Conservation (phyloP, 2,113 vertebrate species). For the Jacana jacana region DNA sequence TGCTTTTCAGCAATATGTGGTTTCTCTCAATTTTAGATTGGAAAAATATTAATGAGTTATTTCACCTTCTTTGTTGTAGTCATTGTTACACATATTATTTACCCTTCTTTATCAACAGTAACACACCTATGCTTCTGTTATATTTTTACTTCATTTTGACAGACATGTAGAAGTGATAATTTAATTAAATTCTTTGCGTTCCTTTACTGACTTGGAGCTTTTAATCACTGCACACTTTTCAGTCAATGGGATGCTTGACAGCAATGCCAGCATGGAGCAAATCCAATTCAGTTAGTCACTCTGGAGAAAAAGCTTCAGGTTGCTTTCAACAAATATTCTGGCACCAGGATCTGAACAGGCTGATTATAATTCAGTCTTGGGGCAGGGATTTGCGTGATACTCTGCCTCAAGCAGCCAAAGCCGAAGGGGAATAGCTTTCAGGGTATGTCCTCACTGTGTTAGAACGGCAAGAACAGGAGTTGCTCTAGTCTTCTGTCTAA, state of each 20-base stretch:
- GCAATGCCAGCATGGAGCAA: not conserved
- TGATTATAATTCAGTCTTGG: not conserved
- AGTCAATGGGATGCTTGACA: not conserved
- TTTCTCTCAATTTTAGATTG: not conserved
- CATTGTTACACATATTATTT: not conserved
- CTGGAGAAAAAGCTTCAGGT: not conserved
- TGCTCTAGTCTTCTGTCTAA: not conserved
- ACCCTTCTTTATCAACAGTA: not conserved
- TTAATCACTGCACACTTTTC: not conserved
- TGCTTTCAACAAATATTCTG: not conserved
- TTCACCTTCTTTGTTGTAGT: not conserved
- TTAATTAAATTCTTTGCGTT: not conserved
- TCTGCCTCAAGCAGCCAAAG: not conserved
- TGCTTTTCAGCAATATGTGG: not conserved
- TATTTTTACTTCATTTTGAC: not conserved
- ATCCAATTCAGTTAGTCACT: not conserved
- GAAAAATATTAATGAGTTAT: not conserved
- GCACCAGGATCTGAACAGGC: not conserved
- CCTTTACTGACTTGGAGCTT: not conserved
- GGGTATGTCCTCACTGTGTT: not conserved
- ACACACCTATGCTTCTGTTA: not conserved
- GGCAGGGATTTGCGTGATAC: not conserved
- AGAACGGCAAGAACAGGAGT: not conserved
- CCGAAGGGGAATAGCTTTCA: not conserved
- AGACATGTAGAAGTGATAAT: not conserved